Base-by-base conservation (phyloP, 35 echinoderm and acorn worm genomes). In the Heliocidaris tuberculata region DNA sequence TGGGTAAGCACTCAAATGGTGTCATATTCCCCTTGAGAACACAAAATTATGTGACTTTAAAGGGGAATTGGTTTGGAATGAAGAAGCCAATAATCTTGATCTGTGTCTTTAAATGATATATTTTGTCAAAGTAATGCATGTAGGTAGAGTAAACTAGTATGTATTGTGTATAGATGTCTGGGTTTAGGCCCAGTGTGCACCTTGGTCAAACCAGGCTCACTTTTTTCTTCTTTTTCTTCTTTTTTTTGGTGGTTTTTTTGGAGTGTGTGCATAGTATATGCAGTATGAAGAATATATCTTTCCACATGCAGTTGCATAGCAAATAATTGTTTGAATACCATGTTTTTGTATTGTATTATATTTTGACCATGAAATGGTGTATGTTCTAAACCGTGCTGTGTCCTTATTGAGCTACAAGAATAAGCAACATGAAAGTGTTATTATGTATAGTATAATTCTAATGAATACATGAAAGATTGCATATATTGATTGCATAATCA, bases 291-390 rank as follows among this genome's bases (percentile, higher is more conserved):
- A 78, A 78, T n/a, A 78, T 78, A 78, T 56, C 52, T 78, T 78
- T 78, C 65, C 65, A 78, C 21, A 78, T 78, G 65, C 65, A 78
- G 19, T 78, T 78, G 65, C 15, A 78, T 78, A 78, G 65, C 65
- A 78, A 78, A 78, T 8, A n/a, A 27, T 19, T 78, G 65, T 78
- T 78, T 89, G 87, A 47, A 47, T 24, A 89, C 47, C 31, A 89
- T 89, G 87, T 89, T 32, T 86, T 89, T 89, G 87, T 89, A 89
- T 89, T 48, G 47, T 89, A 48, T 42, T 5, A 17, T 78, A 29
- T 32, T 24, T 89, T 89, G 32, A 48, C 87, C 87, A 89, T 89
- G 32, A 89, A 89, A 89, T 89, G 87, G 87, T 89, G 8, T 89
- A 89, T 47, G 87, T 47, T 89, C 47, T 89, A 89, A 89, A 89